A percentile compares a stretch with the other conserved stretches of the same genome.
Evolutionary conservation across 92 coral and sea anemone genomes (phyloP).

Genomic region (Paramuricea clavata): DNA sequence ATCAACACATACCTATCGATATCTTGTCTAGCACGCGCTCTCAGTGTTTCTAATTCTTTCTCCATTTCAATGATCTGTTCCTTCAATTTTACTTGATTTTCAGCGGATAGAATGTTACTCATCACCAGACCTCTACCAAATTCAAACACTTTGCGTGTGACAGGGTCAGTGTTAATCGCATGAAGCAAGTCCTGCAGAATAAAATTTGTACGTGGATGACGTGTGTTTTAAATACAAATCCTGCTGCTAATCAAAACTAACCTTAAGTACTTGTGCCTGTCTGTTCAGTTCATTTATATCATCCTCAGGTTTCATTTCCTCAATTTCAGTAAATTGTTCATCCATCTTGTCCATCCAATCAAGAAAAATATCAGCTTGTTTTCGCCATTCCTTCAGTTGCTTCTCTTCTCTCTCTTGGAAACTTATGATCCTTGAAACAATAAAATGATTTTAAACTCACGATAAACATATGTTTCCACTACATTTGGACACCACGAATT

Average conservation of each 20-base stretch:
- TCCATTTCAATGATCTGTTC: slow-evolving; percentile 37
- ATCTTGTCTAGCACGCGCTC: slow-evolving; percentile 7
- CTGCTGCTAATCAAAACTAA: no score
- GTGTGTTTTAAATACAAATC: background rate
- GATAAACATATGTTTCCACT: no score
- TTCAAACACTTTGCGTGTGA: slow-evolving; percentile 4
- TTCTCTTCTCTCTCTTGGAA: slow-evolving; percentile 18
- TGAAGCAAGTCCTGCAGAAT: background rate
- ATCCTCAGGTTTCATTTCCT: slow-evolving; percentile 22
- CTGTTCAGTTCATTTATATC: background rate
- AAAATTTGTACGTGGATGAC: background rate
- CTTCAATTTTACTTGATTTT: background rate
- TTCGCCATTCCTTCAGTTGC: slow-evolving; percentile 7
- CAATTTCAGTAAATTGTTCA: slow-evolving; percentile 13
- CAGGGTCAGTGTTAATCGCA: slow-evolving; percentile 40
- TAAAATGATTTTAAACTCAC: background rate
- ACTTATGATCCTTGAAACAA: background rate
- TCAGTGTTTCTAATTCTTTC: slow-evolving; percentile 24
- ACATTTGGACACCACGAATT: no score
- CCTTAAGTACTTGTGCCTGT: slow-evolving; percentile 26
- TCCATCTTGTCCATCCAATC: slow-evolving; percentile 39
- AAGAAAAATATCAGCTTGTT: slow-evolving; percentile 13
- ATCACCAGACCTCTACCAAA: slow-evolving; percentile 29
- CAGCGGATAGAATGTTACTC: background rate
- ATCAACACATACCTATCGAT: slow-evolving; percentile 22